Conservation (phyloP, 2,113 vertebrate genomes). For the Turnix velox region DNA sequence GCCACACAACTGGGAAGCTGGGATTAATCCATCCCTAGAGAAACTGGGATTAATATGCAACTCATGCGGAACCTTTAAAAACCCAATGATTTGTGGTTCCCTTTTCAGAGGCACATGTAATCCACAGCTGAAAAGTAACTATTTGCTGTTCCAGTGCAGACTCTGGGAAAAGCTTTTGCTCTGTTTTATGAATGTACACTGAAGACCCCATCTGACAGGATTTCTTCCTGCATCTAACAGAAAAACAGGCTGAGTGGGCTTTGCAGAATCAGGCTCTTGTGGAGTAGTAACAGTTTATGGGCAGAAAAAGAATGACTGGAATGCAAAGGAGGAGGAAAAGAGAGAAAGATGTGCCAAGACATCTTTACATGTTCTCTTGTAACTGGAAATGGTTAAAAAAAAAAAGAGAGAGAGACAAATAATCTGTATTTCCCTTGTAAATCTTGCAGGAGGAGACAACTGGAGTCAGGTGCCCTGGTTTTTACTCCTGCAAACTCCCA, state of each 20-base stretch:
- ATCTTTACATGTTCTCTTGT: constrained; percentile 42
- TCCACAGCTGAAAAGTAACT: constrained; percentile 36
- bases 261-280: constrained; percentile 4
- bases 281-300: constrained; percentile 34
- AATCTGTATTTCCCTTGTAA: background rate
- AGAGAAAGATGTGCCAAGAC: constrained; percentile 23
- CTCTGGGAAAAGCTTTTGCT: background rate
- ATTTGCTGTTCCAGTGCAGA: background rate
- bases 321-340: background rate
- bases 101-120: constrained; percentile 41
- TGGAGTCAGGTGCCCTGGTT: background rate
- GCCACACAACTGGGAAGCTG: constrained; percentile 44
- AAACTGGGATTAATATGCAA: constrained; percentile 56
- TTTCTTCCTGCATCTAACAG: background rate
- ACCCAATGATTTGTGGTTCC: constrained; percentile 31
- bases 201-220: constrained; percentile 36
- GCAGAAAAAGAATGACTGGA: constrained; percentile 57
- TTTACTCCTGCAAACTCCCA: background rate
- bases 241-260: background rate
- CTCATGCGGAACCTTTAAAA: constrained; percentile 57
- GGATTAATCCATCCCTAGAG: constrained; percentile 35
- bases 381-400: constrained; percentile 18
- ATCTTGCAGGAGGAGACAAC: background rate
- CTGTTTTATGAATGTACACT: background rate
- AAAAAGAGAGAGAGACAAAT: background rate